Evolutionary conservation across 2,888 invertebrate species (phyloP).

Genomic region (Poecilus cupreus): DNA sequence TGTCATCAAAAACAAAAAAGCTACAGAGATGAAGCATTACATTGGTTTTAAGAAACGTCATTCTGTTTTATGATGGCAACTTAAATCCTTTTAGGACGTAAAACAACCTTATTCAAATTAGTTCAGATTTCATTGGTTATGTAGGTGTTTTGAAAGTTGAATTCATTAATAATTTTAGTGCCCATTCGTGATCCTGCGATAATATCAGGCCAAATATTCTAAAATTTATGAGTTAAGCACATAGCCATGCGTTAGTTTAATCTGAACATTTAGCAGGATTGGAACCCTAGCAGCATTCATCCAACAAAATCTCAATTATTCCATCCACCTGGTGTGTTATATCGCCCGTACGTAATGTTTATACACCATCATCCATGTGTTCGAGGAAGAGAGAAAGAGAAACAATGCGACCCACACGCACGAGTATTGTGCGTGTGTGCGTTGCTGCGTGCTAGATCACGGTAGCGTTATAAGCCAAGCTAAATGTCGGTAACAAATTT

Average conservation of each 20-base stretch:
- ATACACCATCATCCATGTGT: conserved; percentile 10
- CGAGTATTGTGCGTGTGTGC: neutral
- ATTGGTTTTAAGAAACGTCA: too few relatives aligned
- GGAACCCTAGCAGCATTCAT: neutral
- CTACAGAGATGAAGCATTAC: too few relatives aligned
- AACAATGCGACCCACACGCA: conserved; percentile 16
- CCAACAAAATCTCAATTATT: conserved; percentile 28
- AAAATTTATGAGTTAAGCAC: neutral
- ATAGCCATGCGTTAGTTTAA: neutral
- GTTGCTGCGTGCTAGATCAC: conserved; percentile 35
- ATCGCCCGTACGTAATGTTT: conserved; percentile 5
- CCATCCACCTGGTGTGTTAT: neutral
- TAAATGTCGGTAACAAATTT: conserved; percentile 57
- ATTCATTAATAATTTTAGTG: too few relatives aligned
- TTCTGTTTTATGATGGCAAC: too few relatives aligned
- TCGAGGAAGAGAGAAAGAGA: conserved; percentile 31
- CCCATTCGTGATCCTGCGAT: neutral
- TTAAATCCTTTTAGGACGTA: too few relatives aligned
- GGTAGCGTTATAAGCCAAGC: conserved; percentile 43
- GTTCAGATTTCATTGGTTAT: too few relatives aligned
- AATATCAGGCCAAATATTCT: neutral
- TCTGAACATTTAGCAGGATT: neutral
- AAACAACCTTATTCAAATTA: too few relatives aligned
- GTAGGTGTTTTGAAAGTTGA: too few relatives aligned
- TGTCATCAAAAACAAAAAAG: too few relatives aligned